Conservation (phyloP, 2,888 invertebrate species). For the Periphyllus acericola region DNA sequence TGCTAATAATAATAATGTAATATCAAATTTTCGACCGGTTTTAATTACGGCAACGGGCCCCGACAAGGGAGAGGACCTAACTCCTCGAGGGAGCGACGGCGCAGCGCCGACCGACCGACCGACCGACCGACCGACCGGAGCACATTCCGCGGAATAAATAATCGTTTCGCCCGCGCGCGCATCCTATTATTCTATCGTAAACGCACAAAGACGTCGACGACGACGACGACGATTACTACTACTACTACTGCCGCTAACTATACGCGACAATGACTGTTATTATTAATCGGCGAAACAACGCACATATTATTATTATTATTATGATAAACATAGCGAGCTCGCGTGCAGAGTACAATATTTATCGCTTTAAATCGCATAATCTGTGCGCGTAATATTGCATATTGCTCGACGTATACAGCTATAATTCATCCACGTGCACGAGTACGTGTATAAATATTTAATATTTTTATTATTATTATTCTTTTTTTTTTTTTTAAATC, state of each 20-base stretch:
- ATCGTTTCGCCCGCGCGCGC: not conserved
- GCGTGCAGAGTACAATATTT: not conserved
- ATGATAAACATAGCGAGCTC: not conserved
- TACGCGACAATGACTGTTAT: not conserved
- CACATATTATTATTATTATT: not conserved
- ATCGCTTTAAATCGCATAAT: not conserved
- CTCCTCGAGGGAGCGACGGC: not conserved
- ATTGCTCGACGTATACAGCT: no score
- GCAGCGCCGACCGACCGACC: not conserved
- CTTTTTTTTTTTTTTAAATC: no score
- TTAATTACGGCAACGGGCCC: constrained; percentile 29
- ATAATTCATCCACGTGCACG: no score
- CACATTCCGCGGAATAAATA: constrained; percentile 45
- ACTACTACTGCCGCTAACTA: not conserved
- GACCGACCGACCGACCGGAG: constrained; percentile 34
- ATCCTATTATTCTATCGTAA: not conserved
- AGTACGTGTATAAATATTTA: no score
- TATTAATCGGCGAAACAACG: not conserved
- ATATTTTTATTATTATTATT: no score
- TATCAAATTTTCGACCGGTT: constrained; percentile 57
- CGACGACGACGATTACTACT: not conserved
- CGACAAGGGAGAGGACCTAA: not conserved
- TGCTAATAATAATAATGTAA: constrained; percentile 12
- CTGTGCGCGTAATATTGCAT: no score
- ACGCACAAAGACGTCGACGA: not conserved